phyloP scores from a whole-genome alignment of 64 coral and sea anemone genomes.

The Hydrozoanthus tunicans region DNA sequence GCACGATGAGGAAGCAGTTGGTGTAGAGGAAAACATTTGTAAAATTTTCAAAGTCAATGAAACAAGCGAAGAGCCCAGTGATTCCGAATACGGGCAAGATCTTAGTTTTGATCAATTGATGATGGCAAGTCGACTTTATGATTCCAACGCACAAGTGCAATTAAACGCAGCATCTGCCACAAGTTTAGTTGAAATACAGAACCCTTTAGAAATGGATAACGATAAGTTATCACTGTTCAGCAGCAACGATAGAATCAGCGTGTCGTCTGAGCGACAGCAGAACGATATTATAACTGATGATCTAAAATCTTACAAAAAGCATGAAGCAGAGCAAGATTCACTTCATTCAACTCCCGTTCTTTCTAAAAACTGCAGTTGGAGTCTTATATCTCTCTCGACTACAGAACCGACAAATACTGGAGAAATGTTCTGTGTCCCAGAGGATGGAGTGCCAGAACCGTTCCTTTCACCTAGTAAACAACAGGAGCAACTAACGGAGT shows the following conservation, averaged over 20 bases:
- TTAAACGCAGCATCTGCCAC: neutral
- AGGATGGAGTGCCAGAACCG: neutral
- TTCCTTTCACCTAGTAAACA: neutral
- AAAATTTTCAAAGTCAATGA: neutral
- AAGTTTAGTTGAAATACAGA: neutral
- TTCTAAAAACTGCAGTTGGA: constrained; percentile 3
- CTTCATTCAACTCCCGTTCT: neutral
- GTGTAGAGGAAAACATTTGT: neutral
- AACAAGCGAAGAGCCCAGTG: too few species aligned
- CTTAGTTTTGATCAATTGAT: neutral
- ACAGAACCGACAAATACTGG: neutral
- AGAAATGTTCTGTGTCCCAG: neutral
- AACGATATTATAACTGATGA: neutral
- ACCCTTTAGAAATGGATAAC: neutral
- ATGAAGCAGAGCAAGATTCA: neutral
- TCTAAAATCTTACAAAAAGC: neutral
- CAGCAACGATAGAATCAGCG: neutral
- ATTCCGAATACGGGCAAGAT: neutral
- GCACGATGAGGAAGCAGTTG: neutral
- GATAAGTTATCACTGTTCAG: neutral
- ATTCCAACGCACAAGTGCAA: neutral
- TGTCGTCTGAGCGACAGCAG: neutral
- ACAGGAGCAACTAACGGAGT: neutral
- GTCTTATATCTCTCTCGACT: neutral
- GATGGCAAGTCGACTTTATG: neutral